Conservation (phyloP, 2,797 vertebrate genomes). For the Megalops cyprinoides region DNA sequence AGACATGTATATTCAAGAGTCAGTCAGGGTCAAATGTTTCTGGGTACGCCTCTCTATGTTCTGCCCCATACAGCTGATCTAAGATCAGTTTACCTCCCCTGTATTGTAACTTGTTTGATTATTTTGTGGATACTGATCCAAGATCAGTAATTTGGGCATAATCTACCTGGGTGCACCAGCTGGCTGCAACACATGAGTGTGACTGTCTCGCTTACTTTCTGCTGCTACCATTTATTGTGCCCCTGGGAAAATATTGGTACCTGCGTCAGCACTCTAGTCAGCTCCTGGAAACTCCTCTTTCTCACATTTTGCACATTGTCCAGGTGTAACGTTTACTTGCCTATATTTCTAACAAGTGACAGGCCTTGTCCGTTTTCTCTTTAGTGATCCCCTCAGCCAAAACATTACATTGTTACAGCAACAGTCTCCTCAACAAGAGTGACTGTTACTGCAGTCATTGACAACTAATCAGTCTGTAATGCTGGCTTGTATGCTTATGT, state of each 20-base stretch:
- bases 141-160: not conserved
- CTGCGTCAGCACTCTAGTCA: not conserved
- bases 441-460: not conserved
- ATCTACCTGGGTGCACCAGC: not conserved
- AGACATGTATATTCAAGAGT: not conserved
- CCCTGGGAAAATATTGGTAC: not conserved
- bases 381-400: not conserved
- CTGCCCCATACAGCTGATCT: not conserved
- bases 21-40: not conserved
- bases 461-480: not conserved
- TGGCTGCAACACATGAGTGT: not conserved
- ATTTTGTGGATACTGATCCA: not conserved
- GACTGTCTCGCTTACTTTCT: conserved; percentile 46
- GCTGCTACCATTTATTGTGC: not conserved
- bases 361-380: not conserved
- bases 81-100: conserved; percentile 35
- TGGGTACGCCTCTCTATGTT: not conserved
- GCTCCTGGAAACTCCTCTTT: not conserved
- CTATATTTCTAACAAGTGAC: not conserved
- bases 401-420: not conserved
- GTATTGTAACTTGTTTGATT: conserved; percentile 39
- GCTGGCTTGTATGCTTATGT: not conserved
- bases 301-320: not conserved
- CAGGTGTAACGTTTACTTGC: conserved; percentile 1
- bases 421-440: not conserved